Evolutionary conservation across 2,888 invertebrate genomes (phyloP).

Genomic region (Acanthosepion esculentum): DNA sequence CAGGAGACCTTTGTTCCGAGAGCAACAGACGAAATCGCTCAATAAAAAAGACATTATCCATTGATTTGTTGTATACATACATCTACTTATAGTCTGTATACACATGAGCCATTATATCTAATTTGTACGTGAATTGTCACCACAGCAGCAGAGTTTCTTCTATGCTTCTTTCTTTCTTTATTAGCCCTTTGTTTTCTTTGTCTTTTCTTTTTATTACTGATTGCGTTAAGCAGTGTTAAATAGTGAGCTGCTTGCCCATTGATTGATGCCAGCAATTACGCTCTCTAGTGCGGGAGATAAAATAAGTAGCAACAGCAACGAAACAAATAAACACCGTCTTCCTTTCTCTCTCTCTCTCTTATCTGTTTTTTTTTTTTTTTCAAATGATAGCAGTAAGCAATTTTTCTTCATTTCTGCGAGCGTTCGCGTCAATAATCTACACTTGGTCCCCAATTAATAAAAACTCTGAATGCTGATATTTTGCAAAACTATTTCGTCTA

Average conservation of each 20-base stretch:
- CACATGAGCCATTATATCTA: not conserved
- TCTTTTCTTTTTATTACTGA: not conserved
- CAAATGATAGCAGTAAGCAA: not conserved
- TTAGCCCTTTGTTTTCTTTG: not conserved
- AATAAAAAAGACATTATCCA: conserved; percentile 23
- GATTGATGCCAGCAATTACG: not conserved
- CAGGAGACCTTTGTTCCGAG: not conserved
- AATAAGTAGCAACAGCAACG: not conserved
- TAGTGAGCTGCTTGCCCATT: not conserved
- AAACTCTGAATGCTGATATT: not conserved
- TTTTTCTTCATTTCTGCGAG: not conserved
- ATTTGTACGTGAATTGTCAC: not conserved
- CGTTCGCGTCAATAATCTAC: not conserved
- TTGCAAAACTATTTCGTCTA: not conserved
- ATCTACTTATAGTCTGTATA: not conserved
- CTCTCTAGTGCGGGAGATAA: not conserved
- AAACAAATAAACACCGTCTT: not conserved
- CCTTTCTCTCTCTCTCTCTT: not conserved
- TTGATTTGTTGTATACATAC: not conserved
- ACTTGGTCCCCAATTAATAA: not conserved
- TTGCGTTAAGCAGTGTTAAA: not conserved
- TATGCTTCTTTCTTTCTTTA: not conserved
- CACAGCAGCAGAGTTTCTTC: not conserved
- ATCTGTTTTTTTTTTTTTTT: not conserved
- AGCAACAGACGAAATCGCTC: not conserved